A percentile compares a stretch with the other conserved stretches of the same genome.
Conservation (phyloP, 2,888 invertebrate genomes). For the Leucania comma region DNA sequence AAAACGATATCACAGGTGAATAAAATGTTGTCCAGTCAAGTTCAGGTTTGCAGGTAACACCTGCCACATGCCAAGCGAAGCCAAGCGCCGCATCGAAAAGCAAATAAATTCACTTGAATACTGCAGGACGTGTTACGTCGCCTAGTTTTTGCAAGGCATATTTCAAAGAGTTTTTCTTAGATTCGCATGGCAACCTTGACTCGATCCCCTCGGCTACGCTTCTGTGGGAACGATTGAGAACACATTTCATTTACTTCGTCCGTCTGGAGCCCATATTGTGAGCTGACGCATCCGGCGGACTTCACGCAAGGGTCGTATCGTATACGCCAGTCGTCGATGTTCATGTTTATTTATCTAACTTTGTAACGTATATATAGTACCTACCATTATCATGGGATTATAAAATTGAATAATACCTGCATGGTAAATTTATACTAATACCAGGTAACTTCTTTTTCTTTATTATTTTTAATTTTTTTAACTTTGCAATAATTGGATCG, state of each 20-base stretch:
- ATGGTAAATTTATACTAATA: constrained; percentile 10
- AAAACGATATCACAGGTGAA: constrained; percentile 71
- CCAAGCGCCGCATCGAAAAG: constrained; percentile 74
- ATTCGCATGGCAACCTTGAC: constrained; percentile 87
- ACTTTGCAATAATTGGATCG: background rate
- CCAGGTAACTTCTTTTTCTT: background rate
- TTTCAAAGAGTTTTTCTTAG: constrained; percentile 83
- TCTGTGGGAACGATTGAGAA: constrained; percentile 87
- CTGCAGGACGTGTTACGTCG: constrained; percentile 77
- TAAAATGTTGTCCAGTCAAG: constrained; percentile 84
- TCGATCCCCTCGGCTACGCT: constrained; percentile 81
- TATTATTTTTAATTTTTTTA: background rate
- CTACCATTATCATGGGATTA: constrained; percentile 19
- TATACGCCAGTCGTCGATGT: constrained; percentile 71
- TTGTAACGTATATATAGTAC: constrained; percentile 68
- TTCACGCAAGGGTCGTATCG: constrained; percentile 74
- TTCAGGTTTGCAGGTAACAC: constrained; percentile 80
- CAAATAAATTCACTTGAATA: constrained; percentile 80
- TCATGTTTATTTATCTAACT: constrained; percentile 79
- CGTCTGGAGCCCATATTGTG: constrained; percentile 87
- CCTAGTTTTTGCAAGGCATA: constrained; percentile 80
- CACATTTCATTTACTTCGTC: constrained; percentile 80
- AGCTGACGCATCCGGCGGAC: constrained; percentile 85
- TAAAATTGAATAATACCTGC: constrained; percentile 20
- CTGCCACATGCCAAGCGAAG: constrained; percentile 79